These are phyloP conservation scores for Neostethus bicornis DNA, from an alignment of 2,797 vertebrate species.

Conservation along the genomic window DNA sequence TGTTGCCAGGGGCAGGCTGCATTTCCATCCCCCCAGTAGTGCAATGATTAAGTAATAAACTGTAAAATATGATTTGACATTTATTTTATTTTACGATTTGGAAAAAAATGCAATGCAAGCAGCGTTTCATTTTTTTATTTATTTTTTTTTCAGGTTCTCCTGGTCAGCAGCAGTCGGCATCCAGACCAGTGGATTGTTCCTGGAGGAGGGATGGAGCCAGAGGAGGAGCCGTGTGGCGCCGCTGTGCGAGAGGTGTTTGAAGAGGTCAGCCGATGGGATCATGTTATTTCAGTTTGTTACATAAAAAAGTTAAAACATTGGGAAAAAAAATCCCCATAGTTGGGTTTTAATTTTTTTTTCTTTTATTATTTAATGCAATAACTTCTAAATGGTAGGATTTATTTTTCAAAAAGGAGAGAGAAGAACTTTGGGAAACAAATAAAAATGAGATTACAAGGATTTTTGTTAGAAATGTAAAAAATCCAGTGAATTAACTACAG, in stretches of 20 bases:
- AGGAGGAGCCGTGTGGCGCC: slow-evolving; percentile 94
- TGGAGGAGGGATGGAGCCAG: slow-evolving; percentile 97
- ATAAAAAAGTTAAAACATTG: no score
- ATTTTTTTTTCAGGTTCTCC: slow-evolving; percentile 82
- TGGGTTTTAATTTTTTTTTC: neutral
- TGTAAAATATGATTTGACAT: no score
- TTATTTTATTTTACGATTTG: no score
- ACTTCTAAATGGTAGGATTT: no score
- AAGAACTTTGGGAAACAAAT: no score
- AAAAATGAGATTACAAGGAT: no score
- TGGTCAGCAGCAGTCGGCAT: slow-evolving; percentile 97
- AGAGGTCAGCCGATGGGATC: slow-evolving; percentile 89
- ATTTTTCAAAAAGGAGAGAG: no score
- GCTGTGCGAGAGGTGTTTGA: slow-evolving; percentile 96
- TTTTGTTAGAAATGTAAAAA: neutral
- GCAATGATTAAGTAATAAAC: no score
- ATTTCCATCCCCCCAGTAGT: slow-evolving; percentile 17
- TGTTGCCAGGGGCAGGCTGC: slow-evolving; percentile 7
- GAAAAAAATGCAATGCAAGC: neutral
- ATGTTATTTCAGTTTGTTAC: no score
- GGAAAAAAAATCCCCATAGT: no score
- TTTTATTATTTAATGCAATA: neutral
- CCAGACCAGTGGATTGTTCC: slow-evolving; percentile 99
- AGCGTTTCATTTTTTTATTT: neutral
- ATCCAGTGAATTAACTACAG: neutral